Evolutionary conservation across 53 echinoderm and acorn worm species (phyloP).

Genomic region (Temnopleurus reevesii): DNA sequence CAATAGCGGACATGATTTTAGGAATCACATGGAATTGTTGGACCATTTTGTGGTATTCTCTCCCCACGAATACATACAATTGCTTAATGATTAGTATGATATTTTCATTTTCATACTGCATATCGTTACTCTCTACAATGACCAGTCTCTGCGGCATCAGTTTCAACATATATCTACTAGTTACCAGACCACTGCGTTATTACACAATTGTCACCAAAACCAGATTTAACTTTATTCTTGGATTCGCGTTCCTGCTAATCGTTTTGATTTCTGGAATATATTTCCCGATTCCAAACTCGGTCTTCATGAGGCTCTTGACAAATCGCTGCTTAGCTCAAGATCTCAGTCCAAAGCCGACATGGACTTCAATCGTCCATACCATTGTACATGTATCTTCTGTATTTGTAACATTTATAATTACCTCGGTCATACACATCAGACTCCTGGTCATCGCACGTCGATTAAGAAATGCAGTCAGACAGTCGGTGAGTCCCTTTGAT

Average conservation of each 20-base stretch:
- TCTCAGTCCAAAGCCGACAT: not conserved
- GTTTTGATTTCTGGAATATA: not conserved
- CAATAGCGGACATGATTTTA: not conserved
- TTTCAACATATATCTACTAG: not conserved
- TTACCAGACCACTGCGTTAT: not conserved
- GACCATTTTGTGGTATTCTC: not conserved
- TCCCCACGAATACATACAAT: not conserved
- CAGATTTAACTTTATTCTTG: not conserved
- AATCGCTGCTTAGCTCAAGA: not conserved
- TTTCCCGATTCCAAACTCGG: not conserved
- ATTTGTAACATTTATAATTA: not conserved
- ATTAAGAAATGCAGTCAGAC: not conserved
- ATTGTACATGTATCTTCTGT: no score
- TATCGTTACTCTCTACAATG: not conserved
- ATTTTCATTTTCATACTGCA: not conserved
- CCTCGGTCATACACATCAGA: not conserved
- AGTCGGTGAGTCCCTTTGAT: no score
- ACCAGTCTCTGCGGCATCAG: not conserved
- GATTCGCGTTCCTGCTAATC: not conserved
- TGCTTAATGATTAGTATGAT: not conserved
- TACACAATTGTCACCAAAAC: not conserved
- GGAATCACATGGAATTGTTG: not conserved
- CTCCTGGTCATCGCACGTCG: not conserved
- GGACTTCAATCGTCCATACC: not conserved
- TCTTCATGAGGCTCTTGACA: not conserved